Evolutionary conservation across 2,888 invertebrate species (phyloP), one percentile per base, ranked within the genome.

Genomic region (Drepana falcataria): DNA sequence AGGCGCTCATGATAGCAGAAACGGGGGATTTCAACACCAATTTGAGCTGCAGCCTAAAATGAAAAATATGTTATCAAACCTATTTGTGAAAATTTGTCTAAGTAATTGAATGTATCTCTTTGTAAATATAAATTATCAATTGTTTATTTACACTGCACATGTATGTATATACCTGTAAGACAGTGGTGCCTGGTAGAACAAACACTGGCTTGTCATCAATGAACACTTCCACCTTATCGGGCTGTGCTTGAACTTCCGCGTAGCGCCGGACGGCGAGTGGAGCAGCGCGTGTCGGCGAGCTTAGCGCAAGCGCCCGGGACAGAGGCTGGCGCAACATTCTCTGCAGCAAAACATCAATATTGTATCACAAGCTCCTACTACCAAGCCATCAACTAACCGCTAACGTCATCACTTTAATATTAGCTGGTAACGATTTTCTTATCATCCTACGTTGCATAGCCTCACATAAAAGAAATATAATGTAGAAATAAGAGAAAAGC

Each of bases 1-100:
- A 99, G 93, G 53, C 99, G 93, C 81, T 99, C 99, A 91, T 99
- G 99, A 84, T 99, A 99, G 85, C 99, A 99, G 85, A 99, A 99
- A 58, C 99, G 92, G 2, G 99, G 99, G 65, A 99, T 99, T 91
- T 99, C 99, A 49, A 99, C 96, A 9, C 99, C 99, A 63, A 96
- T 94, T 87, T 95, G 92, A 1, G 98, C 98, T 55, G 98, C 99
- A 66, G 98, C 99, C 97, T 98, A 86, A 63, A 70, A 79, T 61
- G 58, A 9, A 48, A 53, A 35, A 56, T 53, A 48, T 47, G 35
- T n/a, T 40, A 48, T 33, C 41, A n/a, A 52, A n/a, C 51, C 47
- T 35, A 48, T 34, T 49, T 7, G 6, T 2, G 34, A n/a, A n/a
- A n/a, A n/a, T n/a, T n/a, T n/a, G n/a, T n/a, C n/a, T n/a, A n/a